Percentiles rank a stretch among this genome's conserved stretches.
Evolutionary conservation across 2,888 invertebrate genomes (phyloP).

Genomic region (Cataglyphis cursor): DNA sequence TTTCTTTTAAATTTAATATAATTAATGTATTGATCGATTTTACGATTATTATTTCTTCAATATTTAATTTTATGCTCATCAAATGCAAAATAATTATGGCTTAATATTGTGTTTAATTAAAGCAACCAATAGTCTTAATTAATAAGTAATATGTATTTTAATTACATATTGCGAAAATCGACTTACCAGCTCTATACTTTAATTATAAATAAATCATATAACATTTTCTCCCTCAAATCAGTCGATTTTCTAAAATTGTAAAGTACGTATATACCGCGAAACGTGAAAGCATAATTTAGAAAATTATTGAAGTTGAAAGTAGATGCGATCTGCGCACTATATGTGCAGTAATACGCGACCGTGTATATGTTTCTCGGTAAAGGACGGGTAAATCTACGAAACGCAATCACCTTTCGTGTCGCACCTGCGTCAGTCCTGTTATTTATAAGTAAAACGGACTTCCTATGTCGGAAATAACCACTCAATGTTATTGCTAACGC

Average conservation of each 20-base stretch:
- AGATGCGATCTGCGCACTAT: background rate
- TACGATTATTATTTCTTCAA: background rate
- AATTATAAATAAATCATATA: conserved; percentile 2
- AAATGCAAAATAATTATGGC: background rate
- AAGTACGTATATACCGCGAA: background rate
- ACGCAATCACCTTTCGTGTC: conserved; percentile 44
- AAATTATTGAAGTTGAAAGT: conserved; percentile 21
- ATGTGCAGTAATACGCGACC: background rate
- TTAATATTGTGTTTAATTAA: background rate
- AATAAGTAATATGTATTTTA: background rate
- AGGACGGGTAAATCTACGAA: conserved; percentile 15
- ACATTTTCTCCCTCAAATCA: background rate
- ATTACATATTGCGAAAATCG: background rate
- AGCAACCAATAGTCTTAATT: background rate
- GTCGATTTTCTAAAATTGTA: conserved; percentile 2
- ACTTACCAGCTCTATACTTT: background rate
- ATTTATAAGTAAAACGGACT: conserved; percentile 48
- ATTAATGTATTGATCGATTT: background rate
- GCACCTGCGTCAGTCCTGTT: conserved; percentile 39
- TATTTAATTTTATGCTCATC: background rate
- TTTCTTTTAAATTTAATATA: background rate
- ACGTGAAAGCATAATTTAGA: conserved; percentile 13
- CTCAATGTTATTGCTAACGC: conserved; percentile 32
- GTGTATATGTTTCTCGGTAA: conserved; percentile 27
- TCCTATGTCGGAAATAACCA: conserved; percentile 42